These are phyloP conservation scores for Opisthocomus hoazin DNA, from an alignment of 2,113 vertebrate species.

Conservation along the genomic window DNA sequence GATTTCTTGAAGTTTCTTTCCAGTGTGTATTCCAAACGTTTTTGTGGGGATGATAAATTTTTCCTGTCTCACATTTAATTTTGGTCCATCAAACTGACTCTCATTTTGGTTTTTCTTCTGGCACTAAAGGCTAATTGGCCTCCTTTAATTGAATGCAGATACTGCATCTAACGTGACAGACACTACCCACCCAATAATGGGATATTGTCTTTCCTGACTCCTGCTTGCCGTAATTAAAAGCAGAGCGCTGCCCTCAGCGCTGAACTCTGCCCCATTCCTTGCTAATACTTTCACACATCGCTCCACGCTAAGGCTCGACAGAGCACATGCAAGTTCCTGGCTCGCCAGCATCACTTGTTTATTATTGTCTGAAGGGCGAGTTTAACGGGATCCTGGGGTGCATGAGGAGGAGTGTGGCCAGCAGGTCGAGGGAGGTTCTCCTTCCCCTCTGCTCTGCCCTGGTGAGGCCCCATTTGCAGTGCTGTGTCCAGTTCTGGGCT, in stretches of 20 bases:
- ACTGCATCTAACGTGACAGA: background rate
- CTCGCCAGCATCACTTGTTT: rapidly evolving
- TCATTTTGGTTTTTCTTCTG: slow-evolving; percentile 14
- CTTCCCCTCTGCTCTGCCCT: no score
- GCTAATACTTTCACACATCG: background rate
- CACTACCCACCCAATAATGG: slow-evolving; percentile 1
- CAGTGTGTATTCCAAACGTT: slow-evolving; percentile 18
- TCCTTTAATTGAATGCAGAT: slow-evolving; percentile 32
- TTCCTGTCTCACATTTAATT: slow-evolving; percentile 38
- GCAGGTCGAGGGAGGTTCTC: no score
- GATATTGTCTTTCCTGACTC: slow-evolving; percentile 9
- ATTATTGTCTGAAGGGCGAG: background rate
- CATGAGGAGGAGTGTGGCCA: no score
- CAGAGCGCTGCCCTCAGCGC: background rate
- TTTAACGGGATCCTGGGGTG: no score
- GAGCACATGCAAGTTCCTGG: background rate
- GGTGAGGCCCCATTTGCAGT: no score
- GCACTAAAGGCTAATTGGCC: slow-evolving; percentile 7
- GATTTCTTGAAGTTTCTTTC: slow-evolving; percentile 45
- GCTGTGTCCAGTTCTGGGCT: no score
- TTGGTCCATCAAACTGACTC: slow-evolving; percentile 3
- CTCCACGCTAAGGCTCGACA: background rate
- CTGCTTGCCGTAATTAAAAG: background rate
- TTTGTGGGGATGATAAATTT: slow-evolving; percentile 31
- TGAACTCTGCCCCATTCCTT: background rate